Conservation (phyloP, 2,888 invertebrate genomes). For the Lepidochitona cinerea region DNA sequence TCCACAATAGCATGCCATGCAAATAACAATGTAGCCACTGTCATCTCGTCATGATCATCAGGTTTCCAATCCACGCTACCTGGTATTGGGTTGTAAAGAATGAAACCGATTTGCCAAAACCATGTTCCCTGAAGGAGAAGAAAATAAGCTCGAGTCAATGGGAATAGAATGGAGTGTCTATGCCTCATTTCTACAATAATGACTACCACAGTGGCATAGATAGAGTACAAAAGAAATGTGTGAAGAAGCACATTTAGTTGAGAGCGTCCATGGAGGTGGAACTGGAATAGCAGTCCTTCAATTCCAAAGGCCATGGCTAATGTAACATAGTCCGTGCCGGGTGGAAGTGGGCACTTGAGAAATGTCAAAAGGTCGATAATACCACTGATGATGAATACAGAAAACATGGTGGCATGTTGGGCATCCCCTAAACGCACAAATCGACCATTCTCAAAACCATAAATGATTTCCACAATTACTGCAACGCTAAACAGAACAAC, state of each 20-base stretch:
- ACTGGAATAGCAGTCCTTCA: constrained; percentile 72
- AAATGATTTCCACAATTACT: constrained; percentile 66
- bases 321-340: constrained; percentile 70
- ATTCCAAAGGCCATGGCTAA: constrained; percentile 69
- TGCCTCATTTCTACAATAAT: constrained; percentile 68
- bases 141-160: constrained; percentile 69
- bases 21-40: constrained; percentile 71
- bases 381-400: constrained; percentile 72
- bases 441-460: constrained; percentile 65
- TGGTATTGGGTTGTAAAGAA: constrained; percentile 72
- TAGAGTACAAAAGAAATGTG: constrained; percentile 70
- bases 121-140: constrained; percentile 73
- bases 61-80: constrained; percentile 64
- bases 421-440: constrained; percentile 70
- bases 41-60: constrained; percentile 69
- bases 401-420: constrained; percentile 74
- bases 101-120: constrained; percentile 74
- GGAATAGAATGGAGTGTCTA: constrained; percentile 64
- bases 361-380: constrained; percentile 69
- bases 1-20: constrained; percentile 62
- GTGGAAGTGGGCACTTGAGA: constrained; percentile 66
- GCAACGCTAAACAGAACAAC: constrained; percentile 54
- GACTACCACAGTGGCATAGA: constrained; percentile 63
- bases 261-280: constrained; percentile 72
- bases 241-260: constrained; percentile 70